Conservation (phyloP, 92 coral and sea anemone species). For the Phenganax stokvisi region DNA sequence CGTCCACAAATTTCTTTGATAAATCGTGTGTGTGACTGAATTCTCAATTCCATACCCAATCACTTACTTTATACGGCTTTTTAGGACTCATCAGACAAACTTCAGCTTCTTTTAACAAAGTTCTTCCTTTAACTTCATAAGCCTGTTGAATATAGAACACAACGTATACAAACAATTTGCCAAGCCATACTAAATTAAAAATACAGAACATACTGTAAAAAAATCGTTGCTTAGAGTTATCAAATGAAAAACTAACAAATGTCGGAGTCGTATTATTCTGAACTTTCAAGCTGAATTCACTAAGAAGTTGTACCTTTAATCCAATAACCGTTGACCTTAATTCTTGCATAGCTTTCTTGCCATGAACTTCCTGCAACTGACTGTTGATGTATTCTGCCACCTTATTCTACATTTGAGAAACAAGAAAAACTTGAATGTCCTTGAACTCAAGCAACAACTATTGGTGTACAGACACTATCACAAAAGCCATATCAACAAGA, state of each 20-base stretch:
- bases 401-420: conserved; percentile 45
- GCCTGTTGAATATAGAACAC: conserved; percentile 50
- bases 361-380: conserved; percentile 75
- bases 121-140: conserved; percentile 69
- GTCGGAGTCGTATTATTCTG: too few species aligned
- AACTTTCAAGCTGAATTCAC: background rate
- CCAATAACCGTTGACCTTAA: conserved; percentile 74
- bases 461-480: background rate
- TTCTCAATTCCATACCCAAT: background rate
- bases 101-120: conserved; percentile 83
- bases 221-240: too few species aligned
- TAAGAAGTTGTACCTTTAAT: conserved; percentile 54
- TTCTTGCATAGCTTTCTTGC: conserved; percentile 83
- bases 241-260: too few species aligned
- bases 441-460: background rate
- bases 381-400: conserved; percentile 86
- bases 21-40: too few species aligned
- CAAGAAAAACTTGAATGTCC: background rate
- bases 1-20: too few species aligned
- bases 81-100: conserved; percentile 62
- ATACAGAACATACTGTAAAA: background rate
- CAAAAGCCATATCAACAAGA: background rate
- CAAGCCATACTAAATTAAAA: background rate
- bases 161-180: too few species aligned
- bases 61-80: conserved; percentile 62